Conservation (phyloP, 1,140 invertebrate species). For the Ceratitis capitata region DNA sequence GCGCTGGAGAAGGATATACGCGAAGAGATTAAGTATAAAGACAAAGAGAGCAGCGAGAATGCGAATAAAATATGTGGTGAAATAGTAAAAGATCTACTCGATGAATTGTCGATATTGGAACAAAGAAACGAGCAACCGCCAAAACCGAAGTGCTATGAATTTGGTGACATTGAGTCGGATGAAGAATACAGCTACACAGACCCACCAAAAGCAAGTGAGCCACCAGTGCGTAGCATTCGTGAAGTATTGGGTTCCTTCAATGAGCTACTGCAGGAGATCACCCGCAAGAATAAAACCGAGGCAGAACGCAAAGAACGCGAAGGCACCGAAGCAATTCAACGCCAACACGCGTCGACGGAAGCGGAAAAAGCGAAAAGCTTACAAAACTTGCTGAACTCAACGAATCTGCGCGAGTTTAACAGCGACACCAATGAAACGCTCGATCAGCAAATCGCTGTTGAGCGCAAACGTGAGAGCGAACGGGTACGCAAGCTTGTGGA, state of each 20-base stretch:
- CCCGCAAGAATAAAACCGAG: slow-evolving; percentile 12
- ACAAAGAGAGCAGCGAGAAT: not conserved
- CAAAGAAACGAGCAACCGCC: not conserved
- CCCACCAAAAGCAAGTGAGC: not conserved
- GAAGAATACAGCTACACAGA: slow-evolving; percentile 52
- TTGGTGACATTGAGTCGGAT: slow-evolving; percentile 52
- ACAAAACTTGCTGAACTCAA: slow-evolving; percentile 44
- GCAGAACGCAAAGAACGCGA: not conserved
- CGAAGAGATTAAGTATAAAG: not conserved
- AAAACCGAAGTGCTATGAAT: slow-evolving; percentile 48
- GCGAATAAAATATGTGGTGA: slow-evolving; percentile 38
- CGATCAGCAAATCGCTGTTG: slow-evolving; percentile 45
- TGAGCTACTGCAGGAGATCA: not conserved
- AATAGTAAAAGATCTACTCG: slow-evolving; percentile 47
- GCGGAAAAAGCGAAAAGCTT: not conserved
- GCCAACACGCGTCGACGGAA: not conserved
- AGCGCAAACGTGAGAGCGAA: slow-evolving; percentile 42
- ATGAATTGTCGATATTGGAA: slow-evolving; percentile 45
- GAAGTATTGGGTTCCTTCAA: slow-evolving; percentile 31
- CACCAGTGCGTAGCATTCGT: not conserved
- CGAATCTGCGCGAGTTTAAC: slow-evolving; percentile 43
- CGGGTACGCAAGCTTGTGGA: slow-evolving; percentile 45
- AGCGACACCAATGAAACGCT: slow-evolving; percentile 47
- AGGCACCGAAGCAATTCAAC: not conserved
- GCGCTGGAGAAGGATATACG: slow-evolving; percentile 12